These are phyloP conservation scores for Cerastis leucographa DNA, from an alignment of 2,888 invertebrate species.

Conservation along the genomic window DNA sequence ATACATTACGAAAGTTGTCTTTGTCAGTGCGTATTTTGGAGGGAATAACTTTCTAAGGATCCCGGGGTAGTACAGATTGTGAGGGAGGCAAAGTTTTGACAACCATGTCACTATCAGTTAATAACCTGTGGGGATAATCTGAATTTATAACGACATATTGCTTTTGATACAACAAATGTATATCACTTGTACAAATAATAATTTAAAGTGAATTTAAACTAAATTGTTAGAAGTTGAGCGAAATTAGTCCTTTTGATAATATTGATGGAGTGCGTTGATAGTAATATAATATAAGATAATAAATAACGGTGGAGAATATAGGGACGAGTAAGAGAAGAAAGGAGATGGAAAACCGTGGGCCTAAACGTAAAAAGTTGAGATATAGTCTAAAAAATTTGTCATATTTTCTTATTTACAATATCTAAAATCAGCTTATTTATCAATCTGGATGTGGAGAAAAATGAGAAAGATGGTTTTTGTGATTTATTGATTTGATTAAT, in stretches of 20 bases:
- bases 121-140: constrained; percentile 81
- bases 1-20: constrained; percentile 75
- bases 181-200: constrained; percentile 63
- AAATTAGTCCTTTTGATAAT: constrained; percentile 29
- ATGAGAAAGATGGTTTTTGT: too few species aligned
- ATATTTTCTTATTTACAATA: too few species aligned
- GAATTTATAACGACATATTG: constrained; percentile 80
- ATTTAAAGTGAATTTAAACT: constrained; percentile 61
- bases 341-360: too few species aligned
- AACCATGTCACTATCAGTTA: constrained; percentile 88
- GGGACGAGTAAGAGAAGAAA: background rate
- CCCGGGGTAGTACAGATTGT: constrained; percentile 79
- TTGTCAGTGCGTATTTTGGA: constrained; percentile 76
- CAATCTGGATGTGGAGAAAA: too few species aligned
- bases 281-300: background rate
- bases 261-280: background rate
- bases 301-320: background rate
- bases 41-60: constrained; percentile 84
- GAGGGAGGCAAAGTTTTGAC: constrained; percentile 84
- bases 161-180: constrained; percentile 57
- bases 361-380: too few species aligned
- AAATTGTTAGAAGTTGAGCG: constrained; percentile 51
- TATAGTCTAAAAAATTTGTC: too few species aligned
- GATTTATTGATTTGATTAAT: too few species aligned
- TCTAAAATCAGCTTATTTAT: too few species aligned